Evolutionary conservation across 2,797 vertebrate species (phyloP).

Genomic region (Peromyscus aztecus): DNA sequence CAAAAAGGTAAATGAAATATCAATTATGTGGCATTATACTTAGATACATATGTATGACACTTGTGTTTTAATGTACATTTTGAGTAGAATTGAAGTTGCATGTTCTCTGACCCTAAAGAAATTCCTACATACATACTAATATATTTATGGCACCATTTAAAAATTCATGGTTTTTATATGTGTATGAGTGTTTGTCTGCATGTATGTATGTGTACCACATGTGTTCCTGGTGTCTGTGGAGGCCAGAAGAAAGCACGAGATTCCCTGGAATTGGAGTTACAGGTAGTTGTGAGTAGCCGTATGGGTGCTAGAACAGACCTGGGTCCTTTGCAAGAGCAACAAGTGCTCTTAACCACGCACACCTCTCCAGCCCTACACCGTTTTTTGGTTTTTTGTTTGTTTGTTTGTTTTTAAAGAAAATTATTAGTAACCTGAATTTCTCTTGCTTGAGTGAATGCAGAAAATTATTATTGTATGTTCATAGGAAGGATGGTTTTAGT

Average conservation of each 20-base stretch:
- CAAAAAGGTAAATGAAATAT: slow-evolving; percentile 53
- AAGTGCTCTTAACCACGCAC: not conserved
- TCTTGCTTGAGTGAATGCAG: not conserved
- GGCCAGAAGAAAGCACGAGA: not conserved
- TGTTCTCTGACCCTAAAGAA: slow-evolving; percentile 24
- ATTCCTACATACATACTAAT: not conserved
- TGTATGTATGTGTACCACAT: not conserved
- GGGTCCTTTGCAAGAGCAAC: not conserved
- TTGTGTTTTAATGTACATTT: not conserved
- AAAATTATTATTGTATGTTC: slow-evolving; percentile 20
- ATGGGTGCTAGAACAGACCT: not conserved
- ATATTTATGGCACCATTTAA: not conserved
- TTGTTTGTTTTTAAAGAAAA: not conserved
- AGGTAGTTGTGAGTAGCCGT: not conserved
- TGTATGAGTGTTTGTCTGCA: not conserved
- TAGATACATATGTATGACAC: not conserved
- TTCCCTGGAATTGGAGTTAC: too few species aligned
- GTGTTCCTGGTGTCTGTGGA: not conserved
- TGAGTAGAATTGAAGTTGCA: not conserved
- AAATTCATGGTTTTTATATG: not conserved
- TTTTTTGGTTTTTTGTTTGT: not conserved
- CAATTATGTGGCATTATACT: not conserved
- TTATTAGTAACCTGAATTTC: slow-evolving; percentile 26
- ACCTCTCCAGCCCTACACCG: not conserved
- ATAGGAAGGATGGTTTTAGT: slow-evolving; percentile 13